phyloP scores from a whole-genome alignment of 2,113 vertebrate genomes.

The Caranx melampygus region DNA sequence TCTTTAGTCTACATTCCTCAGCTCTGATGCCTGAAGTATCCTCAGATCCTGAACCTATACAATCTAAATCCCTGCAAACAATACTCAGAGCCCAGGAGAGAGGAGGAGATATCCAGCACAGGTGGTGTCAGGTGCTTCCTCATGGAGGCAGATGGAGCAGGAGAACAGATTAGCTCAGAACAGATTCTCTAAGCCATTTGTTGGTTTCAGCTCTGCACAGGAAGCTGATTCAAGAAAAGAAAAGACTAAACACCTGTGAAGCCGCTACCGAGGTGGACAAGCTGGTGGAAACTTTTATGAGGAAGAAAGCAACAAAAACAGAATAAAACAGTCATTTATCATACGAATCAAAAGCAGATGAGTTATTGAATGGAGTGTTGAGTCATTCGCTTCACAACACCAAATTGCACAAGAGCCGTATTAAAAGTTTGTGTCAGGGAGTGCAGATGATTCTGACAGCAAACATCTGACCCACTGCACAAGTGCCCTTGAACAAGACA shows the following conservation, averaged over 20 bases:
- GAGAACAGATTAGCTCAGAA: conserved; percentile 61
- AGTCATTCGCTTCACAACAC: not conserved
- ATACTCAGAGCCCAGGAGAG: conserved; percentile 59
- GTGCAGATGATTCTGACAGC: not conserved
- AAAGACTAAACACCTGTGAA: conserved; percentile 59
- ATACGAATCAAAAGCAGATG: not conserved
- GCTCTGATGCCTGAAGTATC: conserved; percentile 66
- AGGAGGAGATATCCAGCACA: conserved; percentile 63
- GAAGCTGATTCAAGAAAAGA: conserved; percentile 65
- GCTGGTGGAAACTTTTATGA: conserved; percentile 28
- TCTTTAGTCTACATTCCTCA: conserved; percentile 75
- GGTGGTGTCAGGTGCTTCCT: conserved; percentile 77
- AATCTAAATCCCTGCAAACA: conserved; percentile 73
- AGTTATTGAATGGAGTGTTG: not conserved
- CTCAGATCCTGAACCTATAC: conserved; percentile 72
- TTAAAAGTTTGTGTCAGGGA: not conserved
- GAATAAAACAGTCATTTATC: not conserved
- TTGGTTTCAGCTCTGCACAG: conserved; percentile 41
- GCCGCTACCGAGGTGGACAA: conserved; percentile 40
- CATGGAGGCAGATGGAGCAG: conserved; percentile 68
- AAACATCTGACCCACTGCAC: not conserved
- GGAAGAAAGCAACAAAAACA: not conserved
- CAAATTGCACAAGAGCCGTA: not conserved
- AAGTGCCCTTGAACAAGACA: not conserved
- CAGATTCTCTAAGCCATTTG: conserved; percentile 51